These are phyloP conservation scores for Ctenosaura bakeri DNA, from an alignment of 2,797 vertebrate genomes.

Conservation along the genomic window DNA sequence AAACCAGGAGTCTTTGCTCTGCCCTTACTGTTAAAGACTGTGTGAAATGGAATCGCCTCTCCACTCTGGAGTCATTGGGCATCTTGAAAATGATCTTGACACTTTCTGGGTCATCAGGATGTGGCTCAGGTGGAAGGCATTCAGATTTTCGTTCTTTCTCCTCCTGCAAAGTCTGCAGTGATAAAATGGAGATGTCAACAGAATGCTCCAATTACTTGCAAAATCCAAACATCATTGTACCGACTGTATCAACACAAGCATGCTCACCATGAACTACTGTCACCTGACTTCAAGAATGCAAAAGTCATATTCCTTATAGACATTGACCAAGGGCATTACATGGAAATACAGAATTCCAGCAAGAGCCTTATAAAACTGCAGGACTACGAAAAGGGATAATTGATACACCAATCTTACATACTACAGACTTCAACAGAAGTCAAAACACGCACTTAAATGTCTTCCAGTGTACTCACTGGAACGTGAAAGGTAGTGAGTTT, in stretches of 20 bases:
- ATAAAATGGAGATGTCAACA: slow-evolving; percentile 49
- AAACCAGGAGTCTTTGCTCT: slow-evolving; percentile 5
- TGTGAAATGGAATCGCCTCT: slow-evolving; percentile 95
- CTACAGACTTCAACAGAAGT: not conserved
- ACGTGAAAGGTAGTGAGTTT: not conserved
- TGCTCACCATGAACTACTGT: not conserved
- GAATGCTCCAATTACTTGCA: not conserved
- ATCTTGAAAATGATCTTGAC: slow-evolving; percentile 99
- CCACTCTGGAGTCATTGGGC: slow-evolving; percentile 96
- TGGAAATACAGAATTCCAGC: not conserved
- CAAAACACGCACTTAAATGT: not conserved
- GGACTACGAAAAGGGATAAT: not conserved
- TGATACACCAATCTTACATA: not conserved
- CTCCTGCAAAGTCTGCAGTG: slow-evolving; percentile 91
- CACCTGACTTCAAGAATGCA: not conserved
- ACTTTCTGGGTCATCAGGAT: slow-evolving; percentile 93
- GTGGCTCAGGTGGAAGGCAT: slow-evolving; percentile 94
- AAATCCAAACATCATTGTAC: slow-evolving; percentile 5
- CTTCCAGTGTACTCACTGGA: not conserved
- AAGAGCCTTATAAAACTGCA: not conserved
- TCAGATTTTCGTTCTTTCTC: slow-evolving; percentile 97
- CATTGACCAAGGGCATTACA: not conserved
- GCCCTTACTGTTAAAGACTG: slow-evolving; percentile 93
- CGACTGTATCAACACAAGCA: fast-evolving
- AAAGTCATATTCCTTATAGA: not conserved